Conservation (phyloP, 2,888 invertebrate genomes). For the Cheilosia impressa region DNA sequence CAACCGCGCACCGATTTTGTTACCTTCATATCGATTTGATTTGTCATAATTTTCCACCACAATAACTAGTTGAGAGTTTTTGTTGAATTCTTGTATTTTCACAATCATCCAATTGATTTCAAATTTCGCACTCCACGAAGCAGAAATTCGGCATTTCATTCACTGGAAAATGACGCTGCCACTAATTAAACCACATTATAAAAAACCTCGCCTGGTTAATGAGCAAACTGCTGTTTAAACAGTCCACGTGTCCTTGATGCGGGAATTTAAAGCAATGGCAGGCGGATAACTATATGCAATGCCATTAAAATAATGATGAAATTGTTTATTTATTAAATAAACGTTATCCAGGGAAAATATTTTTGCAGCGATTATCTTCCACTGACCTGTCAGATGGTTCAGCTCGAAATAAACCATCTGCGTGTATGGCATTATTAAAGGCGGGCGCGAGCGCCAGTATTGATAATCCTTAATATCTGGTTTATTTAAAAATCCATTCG, state of each 20-base stretch:
- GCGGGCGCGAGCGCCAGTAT: background rate
- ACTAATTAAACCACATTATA: conserved; percentile 45
- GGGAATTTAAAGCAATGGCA: background rate
- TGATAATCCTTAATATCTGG: conserved; percentile 7
- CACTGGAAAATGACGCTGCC: conserved; percentile 13
- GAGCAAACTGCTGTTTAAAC: conserved; percentile 44
- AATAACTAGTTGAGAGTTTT: background rate
- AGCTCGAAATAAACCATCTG: background rate
- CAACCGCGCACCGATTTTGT: too few relatives aligned
- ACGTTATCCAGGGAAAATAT: conserved; percentile 35
- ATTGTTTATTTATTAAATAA: conserved; percentile 50
- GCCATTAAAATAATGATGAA: conserved; percentile 30
- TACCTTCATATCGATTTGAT: background rate
- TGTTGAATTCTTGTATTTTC: background rate
- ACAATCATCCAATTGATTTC: conserved; percentile 10
- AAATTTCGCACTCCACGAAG: conserved; percentile 44
- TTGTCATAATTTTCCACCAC: background rate
- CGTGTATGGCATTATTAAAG: conserved; percentile 22
- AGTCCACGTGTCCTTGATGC: conserved; percentile 1
- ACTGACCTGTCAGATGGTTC: conserved; percentile 14
- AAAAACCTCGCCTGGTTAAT: conserved; percentile 18
- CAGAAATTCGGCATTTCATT: conserved; percentile 32
- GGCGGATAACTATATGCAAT: background rate
- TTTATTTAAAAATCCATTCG: background rate
- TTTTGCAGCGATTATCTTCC: conserved; percentile 27